Percentiles rank a stretch among this genome's conserved stretches.
Conservation (phyloP, 2,888 invertebrate genomes). For the Hydrotaea cyrtoneurina region DNA sequence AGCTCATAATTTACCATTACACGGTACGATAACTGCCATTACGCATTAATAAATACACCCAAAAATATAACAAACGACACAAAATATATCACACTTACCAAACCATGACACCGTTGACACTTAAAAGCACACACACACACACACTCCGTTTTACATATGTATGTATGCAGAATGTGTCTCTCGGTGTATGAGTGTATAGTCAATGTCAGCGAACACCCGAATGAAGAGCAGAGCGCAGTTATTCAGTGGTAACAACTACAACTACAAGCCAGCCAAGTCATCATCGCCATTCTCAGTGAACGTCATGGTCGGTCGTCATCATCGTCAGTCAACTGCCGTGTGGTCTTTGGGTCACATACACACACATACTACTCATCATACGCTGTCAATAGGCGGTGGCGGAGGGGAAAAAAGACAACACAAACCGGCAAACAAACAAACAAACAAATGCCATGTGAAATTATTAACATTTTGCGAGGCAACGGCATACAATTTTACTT, state of each 20-base stretch:
- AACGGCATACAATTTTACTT: constrained; percentile 48
- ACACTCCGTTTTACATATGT: not conserved
- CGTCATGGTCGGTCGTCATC: constrained; percentile 21
- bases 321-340: constrained; percentile 27
- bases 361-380: constrained; percentile 28
- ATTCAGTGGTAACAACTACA: constrained; percentile 12
- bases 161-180: not conserved
- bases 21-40: constrained; percentile 54
- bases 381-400: constrained; percentile 37
- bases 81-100: constrained; percentile 49
- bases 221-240: not conserved
- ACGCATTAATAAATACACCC: constrained; percentile 58
- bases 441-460: constrained; percentile 37
- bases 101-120: constrained; percentile 52
- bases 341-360: too few species aligned
- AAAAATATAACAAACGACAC: constrained; percentile 53
- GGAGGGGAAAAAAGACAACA: constrained; percentile 2
- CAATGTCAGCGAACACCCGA: constrained; percentile 18
- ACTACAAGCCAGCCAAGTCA: not conserved
- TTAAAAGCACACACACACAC: constrained; percentile 26
- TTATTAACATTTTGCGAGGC: constrained; percentile 43
- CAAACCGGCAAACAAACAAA: not conserved
- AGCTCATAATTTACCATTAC: constrained; percentile 51
- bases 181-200: not conserved
- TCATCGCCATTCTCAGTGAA: constrained; percentile 7